Base-by-base conservation (phyloP, 2,888 invertebrate species). In the Thyatira batis region DNA sequence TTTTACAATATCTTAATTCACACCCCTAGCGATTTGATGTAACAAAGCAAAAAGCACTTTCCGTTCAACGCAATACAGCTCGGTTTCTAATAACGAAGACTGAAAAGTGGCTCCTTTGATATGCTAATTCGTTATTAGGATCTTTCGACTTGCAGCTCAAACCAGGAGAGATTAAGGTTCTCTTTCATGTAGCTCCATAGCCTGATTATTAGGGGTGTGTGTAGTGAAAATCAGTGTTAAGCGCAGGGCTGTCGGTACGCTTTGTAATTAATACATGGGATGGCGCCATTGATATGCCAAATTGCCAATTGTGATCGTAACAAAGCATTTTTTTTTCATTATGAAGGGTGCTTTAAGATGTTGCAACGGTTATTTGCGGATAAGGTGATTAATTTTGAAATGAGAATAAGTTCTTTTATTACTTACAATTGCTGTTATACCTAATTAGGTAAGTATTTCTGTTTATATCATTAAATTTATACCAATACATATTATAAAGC, bases 191-290 rank as follows among this genome's bases (percentile, higher is more conserved):
- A 53, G 13, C 2, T 10, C 17, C 9, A n/a, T 45, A 25, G 6
- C 51, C 43, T 61, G 63, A 75, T 81, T 77, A 70, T 73, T 72
- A 84, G 80, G 87, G 85, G 86, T 84, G 82, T 81, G 72, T 71
- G 73, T 77, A 81, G 77, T 84, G 81, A 78, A 86, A 83, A 86
- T 78, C 84, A 69, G 82, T 71, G 80, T 81, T 77, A 74, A 79
- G 73, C 61, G 61, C 75, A 82, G 85, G 82, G 82, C 71, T 82
- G 83, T 74, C 85, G 85, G 87, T 67, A 59, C 71, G 73, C 84
- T 87, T 87, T 88, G 89, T 89, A 90, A 91, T 88, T 87, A 88
- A 89, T 89, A 91, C 82, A 85, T 86, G 80, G 80, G 77, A 76
- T 77, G 76, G 80, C 82, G 85, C 82, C 78, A 89, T 89, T 89